Evolutionary conservation across 1,140 invertebrate genomes (phyloP).

Genomic region (Stratiolaelaps scimitus): DNA sequence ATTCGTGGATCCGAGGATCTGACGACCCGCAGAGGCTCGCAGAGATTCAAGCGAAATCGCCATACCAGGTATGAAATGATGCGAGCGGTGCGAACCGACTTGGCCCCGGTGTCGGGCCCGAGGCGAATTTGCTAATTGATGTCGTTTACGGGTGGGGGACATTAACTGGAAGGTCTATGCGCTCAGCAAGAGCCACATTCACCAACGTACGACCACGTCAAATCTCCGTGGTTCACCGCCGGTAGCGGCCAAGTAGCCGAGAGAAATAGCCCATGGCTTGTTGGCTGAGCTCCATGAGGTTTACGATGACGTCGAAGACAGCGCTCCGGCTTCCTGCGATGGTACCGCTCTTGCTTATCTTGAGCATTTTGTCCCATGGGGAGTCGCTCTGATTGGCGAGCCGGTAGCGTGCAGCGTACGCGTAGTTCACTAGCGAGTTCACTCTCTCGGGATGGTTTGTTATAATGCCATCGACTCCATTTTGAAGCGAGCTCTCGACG

Average conservation of each 20-base stretch:
- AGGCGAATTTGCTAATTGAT: too few relatives aligned
- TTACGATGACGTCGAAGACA: constrained; percentile 9
- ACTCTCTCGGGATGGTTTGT: constrained; percentile 34
- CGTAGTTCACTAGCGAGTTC: constrained; percentile 29
- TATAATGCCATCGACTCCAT: constrained; percentile 32
- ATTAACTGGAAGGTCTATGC: too few relatives aligned
- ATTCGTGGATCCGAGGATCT: too few relatives aligned
- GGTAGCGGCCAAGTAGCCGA: neutral
- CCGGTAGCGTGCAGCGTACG: constrained; percentile 27
- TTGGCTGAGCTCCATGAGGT: constrained; percentile 1
- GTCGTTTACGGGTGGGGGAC: too few relatives aligned
- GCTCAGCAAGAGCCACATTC: too few relatives aligned
- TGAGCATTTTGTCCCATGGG: constrained; percentile 4
- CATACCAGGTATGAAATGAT: too few relatives aligned
- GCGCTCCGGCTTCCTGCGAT: neutral
- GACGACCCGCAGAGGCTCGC: too few relatives aligned
- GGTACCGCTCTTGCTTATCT: constrained; percentile 4
- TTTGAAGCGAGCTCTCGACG: constrained; percentile 28
- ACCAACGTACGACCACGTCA: too few relatives aligned
- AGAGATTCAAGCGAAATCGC: too few relatives aligned
- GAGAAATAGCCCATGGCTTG: constrained; percentile 14
- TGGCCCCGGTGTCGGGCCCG: too few relatives aligned
- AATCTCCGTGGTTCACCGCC: too few relatives aligned
- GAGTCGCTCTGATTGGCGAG: constrained; percentile 30
- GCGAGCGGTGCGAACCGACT: too few relatives aligned